Base-by-base conservation (phyloP, 2,113 vertebrate species). In the Dicentrarchus labrax region DNA sequence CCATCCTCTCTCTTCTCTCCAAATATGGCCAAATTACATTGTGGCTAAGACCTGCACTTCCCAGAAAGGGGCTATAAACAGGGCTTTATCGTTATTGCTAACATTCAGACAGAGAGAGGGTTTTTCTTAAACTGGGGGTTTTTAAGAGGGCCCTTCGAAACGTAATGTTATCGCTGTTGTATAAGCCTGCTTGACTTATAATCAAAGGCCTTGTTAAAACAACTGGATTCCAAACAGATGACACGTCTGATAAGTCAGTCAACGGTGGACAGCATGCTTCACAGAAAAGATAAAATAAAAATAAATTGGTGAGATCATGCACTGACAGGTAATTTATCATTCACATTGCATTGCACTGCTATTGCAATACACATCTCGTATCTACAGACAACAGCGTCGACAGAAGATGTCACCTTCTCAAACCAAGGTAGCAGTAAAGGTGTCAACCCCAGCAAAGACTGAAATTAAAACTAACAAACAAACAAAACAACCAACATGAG, bases 181-280 rank as follows among this genome's bases (percentile, higher is more conserved):
- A 24, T 54, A 39, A 30, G 30, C 38, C 21, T 24, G 76, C 83
- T 67, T 50, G 64, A 74, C 66, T 84, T 51, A 39, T n/a, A 73
- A 76, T 80, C 64, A 72, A 67, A 76, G 22, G 15, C 11, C 74
- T 78, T 80, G n/a, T 87, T 76, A 43, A 81, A 90, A 83, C 76
- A 88, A 48, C 45, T 82, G 71, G 59, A 89, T 72, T 88, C 89
- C 79, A 72, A 38, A 4, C 21, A 9, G 51, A 61, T 84, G 59
- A 83, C 30, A 11, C 53, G 7, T 24, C 57, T 5, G 9, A n/a
- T n/a, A 54, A 19, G 38, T 83, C 70, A 89, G 50, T 80, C 59
- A 60, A 72, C n/a, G 0, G 39, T 76, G 51, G n/a, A 69, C 41
- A 64, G 10, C 59, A 64, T 12, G 84, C 86, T 67, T 86, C 78